Evolutionary conservation across 2,113 vertebrate species (phyloP), one percentile per base, ranked within the genome.

Genomic region (Fukomys damarensis): DNA sequence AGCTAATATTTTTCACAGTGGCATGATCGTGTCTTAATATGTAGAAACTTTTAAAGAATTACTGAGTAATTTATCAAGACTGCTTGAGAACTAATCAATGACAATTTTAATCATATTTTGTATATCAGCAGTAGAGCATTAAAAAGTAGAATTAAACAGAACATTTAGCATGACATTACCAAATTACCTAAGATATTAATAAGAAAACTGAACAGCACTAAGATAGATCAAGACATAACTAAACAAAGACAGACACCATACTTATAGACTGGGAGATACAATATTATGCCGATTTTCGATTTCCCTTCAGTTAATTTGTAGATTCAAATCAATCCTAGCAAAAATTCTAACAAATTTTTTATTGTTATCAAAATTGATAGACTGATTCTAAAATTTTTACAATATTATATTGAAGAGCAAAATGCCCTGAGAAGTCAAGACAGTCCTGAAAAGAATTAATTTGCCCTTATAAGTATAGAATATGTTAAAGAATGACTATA

Each of bases 81-180:
- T 92, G 8, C 1, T 70, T 41, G 35, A 70, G 87, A 49, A 79
- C 6, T 7, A 59, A 94, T 81, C 13, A 84, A 59, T 89, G 46
- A 80, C 95, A 43, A 10, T 13, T 70, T 83, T 12, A 86, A 56
- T 54, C 19, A n/a, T 7, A 56, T 41, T 85, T 94, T 85, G 76
- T 30, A 56, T 11, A n/a, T 38, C 58, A n/a, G 52, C 17, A 82
- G 80, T 11, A 89, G 68, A 58, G 22, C 61, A 12, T 68, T 52
- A 76, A 32, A 74, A 96, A 86, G 35, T 83, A 10, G 61, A 96
- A 86, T 86, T 3, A 89, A 93, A 86, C 13, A 89, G 30, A 66
- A 82, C 9, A 20, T 91, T 86, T 89, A 82, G 13, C 5, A 58
- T 54, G 56, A 84, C 65, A 46, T 84, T 66, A 41, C 56, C 56